Evolutionary conservation across 2,797 vertebrate genomes (phyloP), one percentile per base, ranked within the genome.

Genomic region (Manis pentadactyla): DNA sequence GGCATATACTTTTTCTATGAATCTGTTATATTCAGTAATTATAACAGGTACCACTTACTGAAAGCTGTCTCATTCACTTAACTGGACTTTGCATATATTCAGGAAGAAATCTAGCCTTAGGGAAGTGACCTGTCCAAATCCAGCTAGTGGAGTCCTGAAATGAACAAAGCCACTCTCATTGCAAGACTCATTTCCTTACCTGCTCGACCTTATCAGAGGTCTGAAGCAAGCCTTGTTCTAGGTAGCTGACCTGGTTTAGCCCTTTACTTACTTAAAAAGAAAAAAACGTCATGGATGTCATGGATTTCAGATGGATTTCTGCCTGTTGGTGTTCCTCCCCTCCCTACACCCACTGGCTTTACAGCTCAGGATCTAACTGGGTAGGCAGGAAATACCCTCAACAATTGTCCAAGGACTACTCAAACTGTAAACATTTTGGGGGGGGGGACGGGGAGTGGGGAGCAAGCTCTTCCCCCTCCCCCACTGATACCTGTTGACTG

Each of bases 221-320:
- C 31, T 55, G 4, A 13, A 90, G 71, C 13, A 61, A 31, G 4
- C 21, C 27, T 53, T 53, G 49, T 73, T 61, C 68, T 77, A n/a
- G 31, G 37, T 68, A 74, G 29, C 15, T 91, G 23, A 88, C 4
- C 27, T 63, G 29, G 2, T 23, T 85, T 90, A 85, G 27, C 6
- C 55, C 15, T 88, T 87, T n/a, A 46, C 11, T 89, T 88, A 9
- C 27, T 73, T 4, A 51, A 75, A 39, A 75, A 37, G 46, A 57
- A 61, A 14, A 42, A 55, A 34, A 61, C 64, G 37, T 39, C 37
- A 39, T 39, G 37, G 37, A 37, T 17, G 4, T 23, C 61, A 4
- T 78, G 57, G 11, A 8, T 81, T 89, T 95, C 69, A n/a, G 25
- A 21, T 74, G 12, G 23, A 78, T 75, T 93, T 91, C 27, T 75